A percentile compares a stretch with the other conserved stretches of the same genome.
Evolutionary conservation across 2,113 vertebrate genomes (phyloP).

Genomic region (Terrapene triunguis): DNA sequence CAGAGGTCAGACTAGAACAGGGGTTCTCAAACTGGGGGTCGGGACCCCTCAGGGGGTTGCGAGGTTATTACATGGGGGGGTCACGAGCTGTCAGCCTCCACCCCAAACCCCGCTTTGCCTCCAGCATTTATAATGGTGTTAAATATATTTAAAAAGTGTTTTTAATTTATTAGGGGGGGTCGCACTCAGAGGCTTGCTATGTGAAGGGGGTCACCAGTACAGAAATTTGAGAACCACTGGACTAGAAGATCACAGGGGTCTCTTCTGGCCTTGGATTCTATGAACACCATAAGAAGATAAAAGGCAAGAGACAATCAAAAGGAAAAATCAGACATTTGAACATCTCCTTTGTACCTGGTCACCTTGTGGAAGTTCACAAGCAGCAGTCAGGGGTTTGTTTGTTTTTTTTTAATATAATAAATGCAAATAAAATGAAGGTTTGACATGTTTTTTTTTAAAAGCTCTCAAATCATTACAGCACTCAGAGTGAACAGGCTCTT

Average conservation of each 20-base stretch:
- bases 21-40: too few species aligned
- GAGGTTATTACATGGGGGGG: too few species aligned
- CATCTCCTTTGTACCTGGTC: neutral
- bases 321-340: neutral
- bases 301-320: constrained; percentile 9
- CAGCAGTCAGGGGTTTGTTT: neutral
- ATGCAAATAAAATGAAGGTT: constrained; percentile 36
- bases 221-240: too few species aligned
- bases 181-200: too few species aligned
- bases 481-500: constrained; percentile 80
- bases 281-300: neutral
- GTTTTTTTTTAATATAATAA: neutral
- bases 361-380: neutral
- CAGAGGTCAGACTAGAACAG: neutral
- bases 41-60: too few species aligned
- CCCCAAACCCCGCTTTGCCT: too few species aligned
- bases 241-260: neutral
- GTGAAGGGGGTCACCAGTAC: too few species aligned
- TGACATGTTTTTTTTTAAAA: constrained; percentile 62
- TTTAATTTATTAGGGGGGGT: too few species aligned
- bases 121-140: too few species aligned
- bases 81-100: too few species aligned
- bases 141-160: too few species aligned
- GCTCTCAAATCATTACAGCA: constrained; percentile 82
- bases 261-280: neutral